Percentiles rank a stretch among this genome's conserved stretches.
These are phyloP conservation scores for Pachliopta kotzebuea DNA, from an alignment of 2,888 invertebrate genomes.

Conservation along the genomic window DNA sequence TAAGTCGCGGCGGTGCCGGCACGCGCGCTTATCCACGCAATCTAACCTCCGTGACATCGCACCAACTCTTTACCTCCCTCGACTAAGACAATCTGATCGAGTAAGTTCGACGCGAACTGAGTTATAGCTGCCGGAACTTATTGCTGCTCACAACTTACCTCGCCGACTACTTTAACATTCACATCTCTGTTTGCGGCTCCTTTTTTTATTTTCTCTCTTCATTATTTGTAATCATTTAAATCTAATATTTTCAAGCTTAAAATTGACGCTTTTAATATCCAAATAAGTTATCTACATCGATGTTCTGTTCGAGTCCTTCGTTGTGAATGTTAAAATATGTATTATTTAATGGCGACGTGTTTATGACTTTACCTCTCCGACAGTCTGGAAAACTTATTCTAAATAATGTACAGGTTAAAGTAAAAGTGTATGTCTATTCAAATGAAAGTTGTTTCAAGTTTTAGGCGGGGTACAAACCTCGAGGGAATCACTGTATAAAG, in stretches of 20 bases:
- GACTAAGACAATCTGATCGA: slow-evolving; percentile 59
- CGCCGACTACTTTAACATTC: slow-evolving; percentile 43
- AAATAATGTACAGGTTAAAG: slow-evolving; percentile 24
- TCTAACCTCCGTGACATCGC: slow-evolving; percentile 56
- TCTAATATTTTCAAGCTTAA: no score
- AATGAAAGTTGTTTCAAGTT: slow-evolving; percentile 28
- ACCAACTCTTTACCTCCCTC: slow-evolving; percentile 51
- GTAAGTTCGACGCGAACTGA: slow-evolving; percentile 53
- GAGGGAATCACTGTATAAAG: slow-evolving; percentile 24
- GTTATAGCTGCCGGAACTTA: slow-evolving; percentile 59
- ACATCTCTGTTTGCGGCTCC: slow-evolving; percentile 6
- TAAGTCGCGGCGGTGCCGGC: slow-evolving; percentile 46
- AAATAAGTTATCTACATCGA: not conserved
- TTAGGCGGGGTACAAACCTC: slow-evolving; percentile 23
- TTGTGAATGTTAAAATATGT: not conserved
- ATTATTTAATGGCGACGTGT: not conserved
- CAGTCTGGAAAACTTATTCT: not conserved
- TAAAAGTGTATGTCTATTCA: slow-evolving; percentile 26
- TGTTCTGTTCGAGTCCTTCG: not conserved
- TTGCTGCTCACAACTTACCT: slow-evolving; percentile 50
- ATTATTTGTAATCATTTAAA: not conserved
- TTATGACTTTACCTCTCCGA: not conserved
- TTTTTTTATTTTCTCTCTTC: not conserved
- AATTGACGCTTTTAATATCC: no score
- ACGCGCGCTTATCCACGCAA: slow-evolving; percentile 58